phyloP scores from a whole-genome alignment of 2,113 vertebrate genomes.

The Sus scrofa region DNA sequence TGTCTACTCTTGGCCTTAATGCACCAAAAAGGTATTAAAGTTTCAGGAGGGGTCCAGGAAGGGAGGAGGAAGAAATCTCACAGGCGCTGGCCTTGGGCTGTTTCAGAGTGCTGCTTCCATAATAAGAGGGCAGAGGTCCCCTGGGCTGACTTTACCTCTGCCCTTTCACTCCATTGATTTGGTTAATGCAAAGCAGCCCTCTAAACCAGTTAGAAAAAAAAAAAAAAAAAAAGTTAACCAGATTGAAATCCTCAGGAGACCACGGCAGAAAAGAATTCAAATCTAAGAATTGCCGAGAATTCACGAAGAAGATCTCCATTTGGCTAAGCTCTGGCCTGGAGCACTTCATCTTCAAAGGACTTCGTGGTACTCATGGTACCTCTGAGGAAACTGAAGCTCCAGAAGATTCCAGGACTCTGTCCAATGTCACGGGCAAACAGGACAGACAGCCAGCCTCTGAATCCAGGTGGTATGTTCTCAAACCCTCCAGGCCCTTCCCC shows the following conservation, averaged over 20 bases:
- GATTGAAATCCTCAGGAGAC: constrained; percentile 2
- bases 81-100: background rate
- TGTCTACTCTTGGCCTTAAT: constrained; percentile 65
- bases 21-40: constrained; percentile 66
- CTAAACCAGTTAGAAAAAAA: background rate
- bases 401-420: background rate
- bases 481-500: background rate
- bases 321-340: background rate
- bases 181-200: constrained; percentile 2
- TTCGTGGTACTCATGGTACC: background rate
- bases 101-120: background rate
- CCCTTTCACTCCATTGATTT: constrained; percentile 34
- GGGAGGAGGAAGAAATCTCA: constrained; percentile 15
- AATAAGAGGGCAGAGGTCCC: background rate
- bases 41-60: constrained; percentile 71
- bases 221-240: constrained; percentile 12
- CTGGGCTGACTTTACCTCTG: background rate
- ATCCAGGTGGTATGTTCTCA: background rate
- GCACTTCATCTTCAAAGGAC: background rate
- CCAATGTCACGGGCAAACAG: background rate
- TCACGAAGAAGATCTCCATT: background rate
- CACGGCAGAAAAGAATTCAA: background rate
- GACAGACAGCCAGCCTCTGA: background rate
- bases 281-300: background rate
- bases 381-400: background rate